Percentiles rank a stretch among this genome's conserved stretches.
These are phyloP conservation scores for Rhinichthys klamathensis DNA, from an alignment of 2,113 vertebrate species.

Conservation along the genomic window DNA sequence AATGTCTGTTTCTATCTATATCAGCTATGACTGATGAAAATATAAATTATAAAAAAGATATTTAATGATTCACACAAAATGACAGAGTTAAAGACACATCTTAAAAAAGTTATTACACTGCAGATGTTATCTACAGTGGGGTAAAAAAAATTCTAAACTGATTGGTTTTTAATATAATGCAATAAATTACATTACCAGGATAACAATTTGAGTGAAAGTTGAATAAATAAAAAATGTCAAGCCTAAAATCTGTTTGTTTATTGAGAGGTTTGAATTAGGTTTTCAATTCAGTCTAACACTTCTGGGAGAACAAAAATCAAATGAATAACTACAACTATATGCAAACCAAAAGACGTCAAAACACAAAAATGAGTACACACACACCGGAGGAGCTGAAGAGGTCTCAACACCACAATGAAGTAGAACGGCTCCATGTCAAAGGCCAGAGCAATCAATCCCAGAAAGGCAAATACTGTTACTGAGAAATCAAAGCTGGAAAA, in stretches of 20 bases:
- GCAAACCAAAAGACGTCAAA: background rate
- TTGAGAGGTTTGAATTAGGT: background rate
- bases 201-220: too few relatives aligned
- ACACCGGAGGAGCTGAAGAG: slow-evolving; percentile 93
- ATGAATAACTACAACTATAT: background rate
- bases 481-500: slow-evolving; percentile 91
- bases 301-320: background rate
- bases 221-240: too few relatives aligned
- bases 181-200: background rate
- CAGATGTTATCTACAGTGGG: background rate
- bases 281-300: too few relatives aligned
- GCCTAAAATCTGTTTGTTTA: background rate
- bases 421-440: slow-evolving; percentile 97
- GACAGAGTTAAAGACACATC: background rate
- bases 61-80: background rate
- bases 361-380: slow-evolving; percentile 32
- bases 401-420: slow-evolving; percentile 93
- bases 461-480: slow-evolving; percentile 89
- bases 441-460: slow-evolving; percentile 89
- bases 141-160: background rate
- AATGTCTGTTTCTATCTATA: background rate
- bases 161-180: background rate
- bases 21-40: background rate
- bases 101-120: background rate
- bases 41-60: background rate